Evolutionary conservation across 2,888 invertebrate genomes (phyloP).

Genomic region (Philonicus albiceps): DNA sequence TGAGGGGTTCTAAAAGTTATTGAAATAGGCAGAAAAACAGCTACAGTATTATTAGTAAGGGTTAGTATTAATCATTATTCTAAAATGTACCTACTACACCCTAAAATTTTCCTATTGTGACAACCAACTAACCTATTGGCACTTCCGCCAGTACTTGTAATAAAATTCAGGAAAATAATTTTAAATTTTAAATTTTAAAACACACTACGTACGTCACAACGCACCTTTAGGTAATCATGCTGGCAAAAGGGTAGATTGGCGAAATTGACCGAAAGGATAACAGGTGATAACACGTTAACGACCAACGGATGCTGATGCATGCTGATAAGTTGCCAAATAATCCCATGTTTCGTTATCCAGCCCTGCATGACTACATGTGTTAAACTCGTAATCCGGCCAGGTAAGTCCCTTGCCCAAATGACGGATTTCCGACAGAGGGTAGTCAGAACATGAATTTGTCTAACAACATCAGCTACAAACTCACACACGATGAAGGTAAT

Average conservation of each 20-base stretch:
- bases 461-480: neutral
- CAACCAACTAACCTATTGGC: too few relatives aligned
- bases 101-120: too few relatives aligned
- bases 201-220: neutral
- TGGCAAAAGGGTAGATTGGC: neutral
- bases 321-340: neutral
- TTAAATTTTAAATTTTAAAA: neutral
- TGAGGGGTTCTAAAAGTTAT: too few relatives aligned
- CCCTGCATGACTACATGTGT: neutral
- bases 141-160: neutral
- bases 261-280: neutral
- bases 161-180: neutral
- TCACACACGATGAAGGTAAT: neutral
- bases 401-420: neutral
- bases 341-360: neutral
- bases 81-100: too few relatives aligned
- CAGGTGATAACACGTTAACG: neutral
- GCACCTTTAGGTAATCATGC: neutral
- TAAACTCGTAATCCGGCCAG: neutral
- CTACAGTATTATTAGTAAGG: too few relatives aligned
- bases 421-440: neutral
- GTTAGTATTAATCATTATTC: too few relatives aligned
- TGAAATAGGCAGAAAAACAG: too few relatives aligned
- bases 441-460: neutral
- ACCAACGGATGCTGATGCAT: neutral